phyloP scores from a whole-genome alignment of 2,888 invertebrate genomes.

The Heliconius aoede region DNA sequence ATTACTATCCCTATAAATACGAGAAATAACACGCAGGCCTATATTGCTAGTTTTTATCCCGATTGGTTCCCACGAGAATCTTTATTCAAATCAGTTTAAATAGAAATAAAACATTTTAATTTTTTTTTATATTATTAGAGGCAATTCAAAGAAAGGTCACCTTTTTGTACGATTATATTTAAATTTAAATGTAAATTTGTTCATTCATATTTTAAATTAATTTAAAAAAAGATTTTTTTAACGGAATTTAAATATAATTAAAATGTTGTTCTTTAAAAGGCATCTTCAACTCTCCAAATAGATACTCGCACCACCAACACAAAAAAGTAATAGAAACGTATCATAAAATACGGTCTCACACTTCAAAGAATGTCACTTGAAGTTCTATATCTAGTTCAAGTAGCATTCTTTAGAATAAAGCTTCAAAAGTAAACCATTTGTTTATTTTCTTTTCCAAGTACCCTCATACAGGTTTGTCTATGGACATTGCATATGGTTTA shows the following conservation, averaged over 20 bases:
- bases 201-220: no score
- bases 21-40: background rate
- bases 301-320: background rate
- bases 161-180: no score
- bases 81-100: background rate
- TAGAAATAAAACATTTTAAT: background rate
- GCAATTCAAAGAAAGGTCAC: no score
- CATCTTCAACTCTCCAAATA: no score
- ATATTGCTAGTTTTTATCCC: background rate
- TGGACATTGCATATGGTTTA: background rate
- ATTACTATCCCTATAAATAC: background rate
- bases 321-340: background rate
- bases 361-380: slow-evolving; percentile 17
- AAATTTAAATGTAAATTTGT: no score
- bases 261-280: background rate
- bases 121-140: no score
- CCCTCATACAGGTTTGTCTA: background rate
- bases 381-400: slow-evolving; percentile 9
- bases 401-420: slow-evolving; percentile 12
- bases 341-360: slow-evolving; percentile 3
- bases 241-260: background rate
- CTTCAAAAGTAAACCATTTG: background rate
- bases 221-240: background rate
- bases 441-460: slow-evolving; percentile 9
- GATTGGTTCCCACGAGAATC: background rate